These are phyloP conservation scores for Coregonus suidteri DNA, from an alignment of 2,797 vertebrate species.

Conservation along the genomic window DNA sequence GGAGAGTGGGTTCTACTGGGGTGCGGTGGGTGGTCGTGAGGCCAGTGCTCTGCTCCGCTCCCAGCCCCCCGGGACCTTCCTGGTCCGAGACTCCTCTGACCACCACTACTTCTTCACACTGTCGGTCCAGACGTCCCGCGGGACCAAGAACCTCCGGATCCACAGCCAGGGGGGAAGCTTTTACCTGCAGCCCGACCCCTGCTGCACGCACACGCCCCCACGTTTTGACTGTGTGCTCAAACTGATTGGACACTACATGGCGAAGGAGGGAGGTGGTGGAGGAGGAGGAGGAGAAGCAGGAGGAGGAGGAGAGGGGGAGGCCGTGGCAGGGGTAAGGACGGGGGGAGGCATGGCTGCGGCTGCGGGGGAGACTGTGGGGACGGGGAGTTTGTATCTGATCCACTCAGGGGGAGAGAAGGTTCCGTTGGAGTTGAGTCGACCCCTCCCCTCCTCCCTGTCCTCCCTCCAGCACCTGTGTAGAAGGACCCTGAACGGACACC, in stretches of 20 bases:
- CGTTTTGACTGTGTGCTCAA: conserved; percentile 96
- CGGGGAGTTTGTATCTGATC: conserved; percentile 86
- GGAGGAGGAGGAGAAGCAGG: not conserved
- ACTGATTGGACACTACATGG: conserved; percentile 95
- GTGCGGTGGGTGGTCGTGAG: conserved; percentile 88
- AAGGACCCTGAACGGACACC: conserved; percentile 90
- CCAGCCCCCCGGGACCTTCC: conserved; percentile 90
- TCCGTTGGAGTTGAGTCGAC: conserved; percentile 87
- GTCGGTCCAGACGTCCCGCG: conserved; percentile 90
- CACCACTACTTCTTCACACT: conserved; percentile 97
- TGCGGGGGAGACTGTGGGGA: conserved; percentile 45
- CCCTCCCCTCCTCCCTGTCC: conserved; percentile 86
- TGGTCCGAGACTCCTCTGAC: conserved; percentile 96
- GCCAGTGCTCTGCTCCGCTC: conserved; percentile 88
- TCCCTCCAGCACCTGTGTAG: conserved; percentile 94
- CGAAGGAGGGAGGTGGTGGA: conserved; percentile 37
- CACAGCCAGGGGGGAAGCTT: conserved; percentile 91
- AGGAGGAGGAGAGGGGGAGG: not conserved
- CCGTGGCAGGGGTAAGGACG: conserved; percentile 30
- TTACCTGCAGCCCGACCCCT: conserved; percentile 90
- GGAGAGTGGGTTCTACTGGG: conserved; percentile 98
- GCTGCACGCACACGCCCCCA: conserved; percentile 85
- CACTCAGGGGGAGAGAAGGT: conserved; percentile 90
- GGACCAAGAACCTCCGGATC: conserved; percentile 96
- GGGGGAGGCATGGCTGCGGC: conserved; percentile 34